A percentile compares a stretch with the other conserved stretches of the same genome.
Evolutionary conservation across 1,140 invertebrate genomes (phyloP).

Genomic region (Drosophila biarmipes): DNA sequence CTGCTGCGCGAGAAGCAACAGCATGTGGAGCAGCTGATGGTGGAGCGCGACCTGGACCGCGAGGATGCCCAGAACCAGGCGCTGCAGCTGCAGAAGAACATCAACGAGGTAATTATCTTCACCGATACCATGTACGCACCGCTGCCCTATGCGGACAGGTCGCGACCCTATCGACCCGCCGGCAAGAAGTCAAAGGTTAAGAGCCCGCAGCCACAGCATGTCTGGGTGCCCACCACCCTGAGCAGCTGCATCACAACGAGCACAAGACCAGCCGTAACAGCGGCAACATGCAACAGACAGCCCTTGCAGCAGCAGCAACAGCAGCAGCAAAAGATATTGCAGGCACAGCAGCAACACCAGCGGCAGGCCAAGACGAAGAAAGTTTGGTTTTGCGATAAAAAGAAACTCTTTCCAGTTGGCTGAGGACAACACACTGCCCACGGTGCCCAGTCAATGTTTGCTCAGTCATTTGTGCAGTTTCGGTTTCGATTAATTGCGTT

Average conservation of each 20-base stretch:
- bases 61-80: conserved; percentile 89
- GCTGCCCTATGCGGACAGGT: conserved; percentile 69
- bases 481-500: conserved; percentile 50
- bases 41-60: conserved; percentile 95
- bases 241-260: conserved; percentile 48
- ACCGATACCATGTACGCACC: conserved; percentile 80
- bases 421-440: conserved; percentile 20
- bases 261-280: conserved; percentile 24
- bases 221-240: conserved; percentile 38
- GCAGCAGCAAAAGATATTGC: conserved; percentile 38
- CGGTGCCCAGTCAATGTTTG: conserved; percentile 49
- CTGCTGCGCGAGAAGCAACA: conserved; percentile 96
- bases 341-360: conserved; percentile 26
- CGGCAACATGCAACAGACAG: conserved; percentile 29
- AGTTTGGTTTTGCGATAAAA: conserved; percentile 84
- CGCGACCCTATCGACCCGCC: conserved; percentile 62
- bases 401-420: conserved; percentile 83
- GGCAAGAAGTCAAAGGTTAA: conserved; percentile 40
- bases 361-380: conserved; percentile 69
- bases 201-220: conserved; percentile 20
- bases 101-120: conserved; percentile 84
- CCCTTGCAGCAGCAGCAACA: conserved; percentile 37
- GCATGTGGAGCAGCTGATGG: conserved; percentile 95
- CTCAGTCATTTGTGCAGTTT: conserved; percentile 59
- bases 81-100: conserved; percentile 84